These are phyloP conservation scores for Pica pica DNA, from an alignment of 2,113 vertebrate genomes.

Conservation along the genomic window DNA sequence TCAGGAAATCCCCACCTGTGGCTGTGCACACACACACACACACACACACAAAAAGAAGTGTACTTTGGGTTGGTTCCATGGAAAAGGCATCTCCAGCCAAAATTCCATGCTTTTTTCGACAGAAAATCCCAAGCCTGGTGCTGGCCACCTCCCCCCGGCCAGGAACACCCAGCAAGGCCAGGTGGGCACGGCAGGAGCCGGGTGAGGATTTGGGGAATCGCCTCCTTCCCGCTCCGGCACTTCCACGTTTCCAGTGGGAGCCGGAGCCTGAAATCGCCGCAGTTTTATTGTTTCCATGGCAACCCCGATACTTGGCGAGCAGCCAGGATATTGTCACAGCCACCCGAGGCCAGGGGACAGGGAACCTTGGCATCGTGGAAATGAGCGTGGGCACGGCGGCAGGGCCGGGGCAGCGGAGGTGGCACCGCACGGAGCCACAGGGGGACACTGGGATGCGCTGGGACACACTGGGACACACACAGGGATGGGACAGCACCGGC, in stretches of 20 bases:
- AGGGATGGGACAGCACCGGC: no score
- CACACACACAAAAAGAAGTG: neutral
- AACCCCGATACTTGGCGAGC: conserved; percentile 48
- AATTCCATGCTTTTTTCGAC: accelerated
- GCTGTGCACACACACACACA: neutral
- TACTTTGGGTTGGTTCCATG: neutral
- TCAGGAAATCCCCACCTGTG: neutral
- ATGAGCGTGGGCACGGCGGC: neutral
- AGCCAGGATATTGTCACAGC: neutral
- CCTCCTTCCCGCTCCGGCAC: neutral
- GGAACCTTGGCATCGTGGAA: neutral
- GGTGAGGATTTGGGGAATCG: accelerated
- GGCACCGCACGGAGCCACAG: neutral
- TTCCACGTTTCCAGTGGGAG: neutral
- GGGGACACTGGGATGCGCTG: neutral
- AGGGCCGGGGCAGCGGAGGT: no score
- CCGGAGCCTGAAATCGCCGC: neutral
- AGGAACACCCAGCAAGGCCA: neutral
- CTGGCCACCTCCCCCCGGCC: neutral
- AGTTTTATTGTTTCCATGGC: conserved; percentile 65
- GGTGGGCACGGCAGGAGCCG: accelerated
- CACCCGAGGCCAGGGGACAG: neutral
- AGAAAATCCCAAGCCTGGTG: neutral
- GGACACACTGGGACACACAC: no score
- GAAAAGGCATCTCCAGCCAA: neutral